phyloP scores from a whole-genome alignment of 1,140 invertebrate species.

The Probaryconus sp. region DNA sequence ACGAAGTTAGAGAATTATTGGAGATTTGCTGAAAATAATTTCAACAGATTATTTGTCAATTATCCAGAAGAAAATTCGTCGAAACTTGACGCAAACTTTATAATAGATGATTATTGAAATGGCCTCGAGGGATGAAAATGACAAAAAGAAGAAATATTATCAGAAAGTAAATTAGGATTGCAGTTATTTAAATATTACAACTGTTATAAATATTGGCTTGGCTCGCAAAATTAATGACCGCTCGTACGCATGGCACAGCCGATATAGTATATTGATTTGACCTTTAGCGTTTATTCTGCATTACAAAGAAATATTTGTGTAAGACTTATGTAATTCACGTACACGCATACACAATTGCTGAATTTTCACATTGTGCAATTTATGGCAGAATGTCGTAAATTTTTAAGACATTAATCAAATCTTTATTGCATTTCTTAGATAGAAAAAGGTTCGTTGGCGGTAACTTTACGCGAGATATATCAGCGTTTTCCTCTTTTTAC shows the following conservation, averaged over 20 bases:
- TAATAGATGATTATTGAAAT: too few relatives aligned
- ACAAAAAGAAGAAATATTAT: too few relatives aligned
- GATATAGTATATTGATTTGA: slow-evolving; percentile 50
- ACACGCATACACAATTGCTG: slow-evolving; percentile 53
- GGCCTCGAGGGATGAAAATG: too few relatives aligned
- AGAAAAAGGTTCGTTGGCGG: slow-evolving; percentile 11
- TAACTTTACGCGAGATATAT: slow-evolving; percentile 33
- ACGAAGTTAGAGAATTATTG: too few relatives aligned
- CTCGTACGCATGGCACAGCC: slow-evolving; percentile 18
- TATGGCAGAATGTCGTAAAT: slow-evolving; percentile 54
- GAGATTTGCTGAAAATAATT: too few relatives aligned
- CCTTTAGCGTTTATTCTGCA: slow-evolving; percentile 57
- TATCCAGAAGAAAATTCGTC: too few relatives aligned
- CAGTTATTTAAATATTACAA: slow-evolving; percentile 13
- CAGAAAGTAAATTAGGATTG: not conserved
- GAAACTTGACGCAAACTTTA: too few relatives aligned
- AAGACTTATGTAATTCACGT: slow-evolving; percentile 52
- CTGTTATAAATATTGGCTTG: slow-evolving; percentile 2
- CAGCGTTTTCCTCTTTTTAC: slow-evolving; percentile 20
- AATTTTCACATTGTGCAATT: slow-evolving; percentile 54
- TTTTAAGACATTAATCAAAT: slow-evolving; percentile 59
- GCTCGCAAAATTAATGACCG: slow-evolving; percentile 19
- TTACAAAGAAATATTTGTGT: slow-evolving; percentile 43
- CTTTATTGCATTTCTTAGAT: slow-evolving; percentile 39
- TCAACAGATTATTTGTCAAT: too few relatives aligned